A percentile compares a stretch with the other conserved stretches of the same genome.
Conservation (phyloP, 2,113 vertebrate species). For the Larimichthys polyactis region DNA sequence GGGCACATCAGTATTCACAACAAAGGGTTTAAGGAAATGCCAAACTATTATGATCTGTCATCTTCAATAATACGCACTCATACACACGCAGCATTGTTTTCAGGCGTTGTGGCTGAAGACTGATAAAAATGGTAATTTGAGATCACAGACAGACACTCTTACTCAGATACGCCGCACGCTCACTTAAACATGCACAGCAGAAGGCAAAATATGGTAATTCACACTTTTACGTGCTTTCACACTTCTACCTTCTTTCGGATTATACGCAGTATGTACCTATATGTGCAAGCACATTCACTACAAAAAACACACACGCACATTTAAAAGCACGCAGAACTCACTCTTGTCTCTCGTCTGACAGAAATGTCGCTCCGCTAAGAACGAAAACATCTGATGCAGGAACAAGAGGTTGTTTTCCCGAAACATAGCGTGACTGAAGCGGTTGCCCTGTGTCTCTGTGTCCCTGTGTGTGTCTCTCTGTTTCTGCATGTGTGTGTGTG, state of each 20-base stretch:
- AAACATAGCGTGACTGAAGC: conserved; percentile 3
- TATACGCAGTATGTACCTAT: background rate
- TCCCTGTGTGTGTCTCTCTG: background rate
- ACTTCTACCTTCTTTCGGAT: background rate
- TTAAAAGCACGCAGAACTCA: background rate
- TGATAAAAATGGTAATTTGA: conserved; percentile 1
- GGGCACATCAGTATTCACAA: conserved; percentile 17
- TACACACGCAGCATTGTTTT: conserved; percentile 19
- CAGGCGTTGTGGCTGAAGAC: conserved; percentile 11
- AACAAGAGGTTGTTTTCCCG: background rate
- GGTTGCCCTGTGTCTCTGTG: background rate
- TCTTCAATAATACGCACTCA: conserved; percentile 16
- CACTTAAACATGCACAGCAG: background rate
- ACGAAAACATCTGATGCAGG: background rate
- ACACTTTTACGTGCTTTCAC: background rate
- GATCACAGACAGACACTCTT: background rate
- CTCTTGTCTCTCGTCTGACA: conserved; percentile 2
- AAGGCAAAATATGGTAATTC: background rate
- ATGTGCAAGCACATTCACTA: background rate
- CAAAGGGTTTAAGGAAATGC: conserved; percentile 11
- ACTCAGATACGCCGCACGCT: background rate
- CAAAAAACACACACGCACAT: background rate
- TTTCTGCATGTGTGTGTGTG: too few relatives aligned
- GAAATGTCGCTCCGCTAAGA: background rate
- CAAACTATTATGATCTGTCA: conserved; percentile 35